Evolutionary conservation across 2,888 invertebrate genomes (phyloP).

Genomic region (Sarcophaga subvicina): DNA sequence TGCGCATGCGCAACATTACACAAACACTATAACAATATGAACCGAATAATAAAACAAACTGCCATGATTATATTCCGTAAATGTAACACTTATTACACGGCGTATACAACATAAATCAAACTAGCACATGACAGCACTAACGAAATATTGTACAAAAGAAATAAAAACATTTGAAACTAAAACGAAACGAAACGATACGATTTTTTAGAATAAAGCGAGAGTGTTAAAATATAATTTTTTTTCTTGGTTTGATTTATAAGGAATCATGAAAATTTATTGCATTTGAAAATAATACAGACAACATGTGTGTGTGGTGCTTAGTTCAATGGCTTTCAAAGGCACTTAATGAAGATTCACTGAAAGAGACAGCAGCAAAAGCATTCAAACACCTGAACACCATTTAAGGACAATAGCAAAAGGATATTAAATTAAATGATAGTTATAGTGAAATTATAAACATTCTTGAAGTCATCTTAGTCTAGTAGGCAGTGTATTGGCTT

Average conservation of each 20-base stretch:
- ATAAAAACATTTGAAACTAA: slow-evolving; percentile 29
- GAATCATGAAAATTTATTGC: slow-evolving; percentile 58
- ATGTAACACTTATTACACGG: slow-evolving; percentile 67
- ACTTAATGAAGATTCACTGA: background rate
- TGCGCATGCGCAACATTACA: slow-evolving; percentile 77
- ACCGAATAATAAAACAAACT: slow-evolving; percentile 42
- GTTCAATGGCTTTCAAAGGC: background rate
- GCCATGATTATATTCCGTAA: slow-evolving; percentile 45
- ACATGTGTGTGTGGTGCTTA: slow-evolving; percentile 49
- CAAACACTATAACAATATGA: slow-evolving; percentile 21
- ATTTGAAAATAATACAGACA: slow-evolving; percentile 15
- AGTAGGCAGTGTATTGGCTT: no score
- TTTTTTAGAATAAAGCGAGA: slow-evolving; percentile 44
- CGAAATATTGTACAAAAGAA: background rate
- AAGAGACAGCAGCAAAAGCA: background rate
- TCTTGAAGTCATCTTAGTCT: no score
- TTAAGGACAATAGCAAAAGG: background rate
- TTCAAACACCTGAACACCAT: background rate
- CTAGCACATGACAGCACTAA: slow-evolving; percentile 61
- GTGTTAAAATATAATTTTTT: slow-evolving; percentile 40
- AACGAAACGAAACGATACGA: background rate
- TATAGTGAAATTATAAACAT: no score
- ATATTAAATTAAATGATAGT: no score
- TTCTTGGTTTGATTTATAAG: slow-evolving; percentile 45
- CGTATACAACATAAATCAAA: slow-evolving; percentile 65